These are phyloP conservation scores for Hippolais icterina DNA, from an alignment of 2,113 vertebrate species.

Conservation along the genomic window DNA sequence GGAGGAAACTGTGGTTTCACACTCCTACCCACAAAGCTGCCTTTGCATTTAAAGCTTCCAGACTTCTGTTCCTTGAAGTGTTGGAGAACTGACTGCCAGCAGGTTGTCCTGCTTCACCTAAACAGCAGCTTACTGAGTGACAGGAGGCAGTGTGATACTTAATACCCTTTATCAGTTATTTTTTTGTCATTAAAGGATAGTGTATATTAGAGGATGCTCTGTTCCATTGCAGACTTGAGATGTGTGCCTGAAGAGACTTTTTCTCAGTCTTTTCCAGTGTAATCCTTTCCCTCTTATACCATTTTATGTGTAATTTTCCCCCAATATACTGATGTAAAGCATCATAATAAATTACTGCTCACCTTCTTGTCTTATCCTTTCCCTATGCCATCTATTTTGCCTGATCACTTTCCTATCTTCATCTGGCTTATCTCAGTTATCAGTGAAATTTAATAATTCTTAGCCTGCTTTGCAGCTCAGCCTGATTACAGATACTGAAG, in stretches of 20 bases:
- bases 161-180: not conserved
- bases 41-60: not conserved
- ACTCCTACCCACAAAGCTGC: not conserved
- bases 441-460: not conserved
- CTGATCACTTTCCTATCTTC: not conserved
- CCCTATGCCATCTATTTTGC: not conserved
- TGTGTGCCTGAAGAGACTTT: not conserved
- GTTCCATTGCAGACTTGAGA: not conserved
- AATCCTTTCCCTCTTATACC: not conserved
- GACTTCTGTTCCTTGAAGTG: not conserved
- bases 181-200: not conserved
- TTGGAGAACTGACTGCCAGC: not conserved
- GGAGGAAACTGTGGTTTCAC: slow-evolving; percentile 37
- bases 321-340: not conserved
- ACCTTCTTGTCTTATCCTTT: not conserved
- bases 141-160: not conserved
- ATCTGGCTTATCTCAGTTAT: not conserved
- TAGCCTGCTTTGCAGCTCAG: not conserved
- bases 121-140: not conserved
- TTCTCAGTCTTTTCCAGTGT: not conserved
- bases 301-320: not conserved
- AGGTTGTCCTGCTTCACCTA: not conserved
- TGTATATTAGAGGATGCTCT: not conserved
- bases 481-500: not conserved
- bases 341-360: not conserved